Conservation (phyloP, 1,140 invertebrate genomes). For the Xylocopa sonorina region DNA sequence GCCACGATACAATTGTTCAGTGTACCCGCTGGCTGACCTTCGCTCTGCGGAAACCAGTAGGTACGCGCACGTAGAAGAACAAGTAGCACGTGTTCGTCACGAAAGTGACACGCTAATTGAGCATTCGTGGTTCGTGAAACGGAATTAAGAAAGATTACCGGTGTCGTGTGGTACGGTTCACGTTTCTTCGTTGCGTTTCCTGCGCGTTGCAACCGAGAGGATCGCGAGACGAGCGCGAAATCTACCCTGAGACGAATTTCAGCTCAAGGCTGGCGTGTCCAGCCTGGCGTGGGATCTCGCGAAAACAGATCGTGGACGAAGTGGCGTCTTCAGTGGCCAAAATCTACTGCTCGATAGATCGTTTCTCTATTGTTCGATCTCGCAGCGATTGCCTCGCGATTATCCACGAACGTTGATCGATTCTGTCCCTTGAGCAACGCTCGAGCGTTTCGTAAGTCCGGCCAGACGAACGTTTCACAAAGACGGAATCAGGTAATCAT, state of each 20-base stretch:
- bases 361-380: neutral
- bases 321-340: too few relatives aligned
- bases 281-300: neutral
- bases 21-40: constrained; percentile 19
- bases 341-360: too few relatives aligned
- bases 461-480: neutral
- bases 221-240: neutral
- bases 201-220: neutral
- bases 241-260: neutral
- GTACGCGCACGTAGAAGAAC: constrained; percentile 7
- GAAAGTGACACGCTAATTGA: constrained; percentile 38
- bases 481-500: neutral
- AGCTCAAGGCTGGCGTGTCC: neutral
- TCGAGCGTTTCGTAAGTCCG: neutral
- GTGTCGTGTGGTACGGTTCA: constrained; percentile 4
- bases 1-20: neutral
- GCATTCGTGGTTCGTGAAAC: neutral
- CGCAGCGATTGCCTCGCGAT: neutral
- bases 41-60: constrained; percentile 21
- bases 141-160: constrained; percentile 42
- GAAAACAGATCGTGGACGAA: neutral
- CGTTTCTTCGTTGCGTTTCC: constrained; percentile 12
- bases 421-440: neutral
- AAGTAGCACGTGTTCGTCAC: constrained; percentile 34
- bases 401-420: neutral